phyloP scores from a whole-genome alignment of 2,113 vertebrate genomes.

The Pogonocichla stellata region DNA sequence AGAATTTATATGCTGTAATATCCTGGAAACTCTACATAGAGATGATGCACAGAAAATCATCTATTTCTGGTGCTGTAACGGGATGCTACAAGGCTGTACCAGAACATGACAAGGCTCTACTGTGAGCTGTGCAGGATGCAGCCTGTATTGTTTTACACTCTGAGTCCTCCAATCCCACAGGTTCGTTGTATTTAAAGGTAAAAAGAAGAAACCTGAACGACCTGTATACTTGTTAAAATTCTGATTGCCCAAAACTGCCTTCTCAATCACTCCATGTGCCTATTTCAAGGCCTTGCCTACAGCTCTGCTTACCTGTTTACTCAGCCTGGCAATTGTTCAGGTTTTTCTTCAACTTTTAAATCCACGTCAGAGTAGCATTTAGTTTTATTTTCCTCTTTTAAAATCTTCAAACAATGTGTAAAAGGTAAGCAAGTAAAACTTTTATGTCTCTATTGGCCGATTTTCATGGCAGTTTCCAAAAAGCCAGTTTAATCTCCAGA shows the following conservation, averaged over 20 bases:
- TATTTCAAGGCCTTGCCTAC: rapidly evolving
- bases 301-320: background rate
- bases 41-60: background rate
- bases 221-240: background rate
- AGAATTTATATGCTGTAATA: background rate
- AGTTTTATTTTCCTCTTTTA: background rate
- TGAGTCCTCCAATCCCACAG: background rate
- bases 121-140: background rate
- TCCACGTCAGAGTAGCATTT: background rate
- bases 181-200: background rate
- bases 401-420: background rate
- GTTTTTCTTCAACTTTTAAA: background rate
- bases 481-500: background rate
- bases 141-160: background rate
- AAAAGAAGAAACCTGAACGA: background rate
- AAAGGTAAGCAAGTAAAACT: background rate
- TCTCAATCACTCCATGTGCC: background rate
- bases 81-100: background rate
- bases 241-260: background rate
- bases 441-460: background rate
- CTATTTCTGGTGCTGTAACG: background rate
- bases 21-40: background rate
- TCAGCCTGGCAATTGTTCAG: background rate
- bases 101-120: background rate
- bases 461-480: slow-evolving; percentile 5